Evolutionary conservation across 1,140 invertebrate genomes (phyloP).

Genomic region (Stenopsyche tienmushanensis): DNA sequence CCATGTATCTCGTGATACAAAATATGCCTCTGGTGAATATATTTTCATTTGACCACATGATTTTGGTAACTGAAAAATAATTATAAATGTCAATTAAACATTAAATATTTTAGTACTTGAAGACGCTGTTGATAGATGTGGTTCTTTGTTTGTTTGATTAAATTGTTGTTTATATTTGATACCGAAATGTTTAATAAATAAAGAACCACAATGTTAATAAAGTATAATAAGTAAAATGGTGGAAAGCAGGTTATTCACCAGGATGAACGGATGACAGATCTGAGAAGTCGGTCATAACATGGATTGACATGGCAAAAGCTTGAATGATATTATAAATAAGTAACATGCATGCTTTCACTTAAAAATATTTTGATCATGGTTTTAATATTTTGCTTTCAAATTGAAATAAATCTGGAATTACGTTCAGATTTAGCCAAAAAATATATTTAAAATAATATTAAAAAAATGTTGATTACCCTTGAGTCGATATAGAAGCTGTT

Average conservation of each 20-base stretch:
- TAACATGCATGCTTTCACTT: not conserved
- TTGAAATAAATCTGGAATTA: not conserved
- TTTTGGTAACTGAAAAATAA: constrained; percentile 24
- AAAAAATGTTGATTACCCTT: not conserved
- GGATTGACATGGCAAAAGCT: too few species aligned
- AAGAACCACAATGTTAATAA: too few species aligned
- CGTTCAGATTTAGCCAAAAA: not conserved
- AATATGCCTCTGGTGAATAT: constrained; percentile 24
- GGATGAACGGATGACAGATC: too few species aligned
- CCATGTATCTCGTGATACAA: constrained; percentile 27
- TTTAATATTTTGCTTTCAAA: not conserved
- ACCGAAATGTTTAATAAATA: not conserved
- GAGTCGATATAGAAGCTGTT: constrained; percentile 5
- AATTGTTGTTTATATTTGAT: not conserved
- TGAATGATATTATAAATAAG: too few species aligned
- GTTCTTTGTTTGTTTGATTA: not conserved
- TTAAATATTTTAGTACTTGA: too few species aligned
- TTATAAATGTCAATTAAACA: not conserved
- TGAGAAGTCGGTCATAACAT: too few species aligned
- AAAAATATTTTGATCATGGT: not conserved
- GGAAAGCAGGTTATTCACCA: too few species aligned
- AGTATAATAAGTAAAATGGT: too few species aligned
- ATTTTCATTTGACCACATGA: constrained; percentile 23
- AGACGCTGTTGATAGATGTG: too few species aligned
- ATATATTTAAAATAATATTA: not conserved